Evolutionary conservation across 2,888 invertebrate genomes (phyloP), one percentile per base, ranked within the genome.

Genomic region (Leptura quadrifasciata): DNA sequence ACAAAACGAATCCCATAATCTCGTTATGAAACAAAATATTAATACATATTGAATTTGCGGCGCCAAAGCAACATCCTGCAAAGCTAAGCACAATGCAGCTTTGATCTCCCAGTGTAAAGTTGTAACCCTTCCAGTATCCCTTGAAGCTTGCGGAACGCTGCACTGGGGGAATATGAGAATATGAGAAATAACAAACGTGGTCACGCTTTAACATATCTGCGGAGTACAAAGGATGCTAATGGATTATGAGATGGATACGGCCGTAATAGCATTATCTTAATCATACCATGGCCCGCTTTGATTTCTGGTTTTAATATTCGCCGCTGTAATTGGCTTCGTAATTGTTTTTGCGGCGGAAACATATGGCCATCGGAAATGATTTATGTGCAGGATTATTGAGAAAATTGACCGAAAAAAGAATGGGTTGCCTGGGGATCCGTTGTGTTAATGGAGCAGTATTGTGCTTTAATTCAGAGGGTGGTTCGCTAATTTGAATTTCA

Each of bases 271-370:
- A 87, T 88, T 87, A 87, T 86, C 87, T 87, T 87, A 86, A 87
- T 87, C 86, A 86, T 82, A 82, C 84, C 84, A 81, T 84, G 84
- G 81, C 82, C 79, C 81, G 86, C 86, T 88, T 87, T 87, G 87
- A 87, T 87, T 88, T 86, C 86, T 86, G 86, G 85, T 87, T 87
- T 87, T 87, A 87, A 88, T 87, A 86, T 86, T 85, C 86, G 84
- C 82, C 79, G 82, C 79, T 78, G 84, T 86, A 87, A 87, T 87
- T 87, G 86, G 85, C 83, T 84, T 76, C 80, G 85, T 87, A 87
- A 88, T 87, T 88, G 87, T 87, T 87, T 87, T 86, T 86, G 86
- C 79, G 79, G 81, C 80, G 81, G 83, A 83, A 83, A 83, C 83
- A 81, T 82, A 84, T 61, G 71, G 61, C 72, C 57, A 72, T 83